Conservation (phyloP, 2,797 vertebrate species). For the Gobio occitaniae region DNA sequence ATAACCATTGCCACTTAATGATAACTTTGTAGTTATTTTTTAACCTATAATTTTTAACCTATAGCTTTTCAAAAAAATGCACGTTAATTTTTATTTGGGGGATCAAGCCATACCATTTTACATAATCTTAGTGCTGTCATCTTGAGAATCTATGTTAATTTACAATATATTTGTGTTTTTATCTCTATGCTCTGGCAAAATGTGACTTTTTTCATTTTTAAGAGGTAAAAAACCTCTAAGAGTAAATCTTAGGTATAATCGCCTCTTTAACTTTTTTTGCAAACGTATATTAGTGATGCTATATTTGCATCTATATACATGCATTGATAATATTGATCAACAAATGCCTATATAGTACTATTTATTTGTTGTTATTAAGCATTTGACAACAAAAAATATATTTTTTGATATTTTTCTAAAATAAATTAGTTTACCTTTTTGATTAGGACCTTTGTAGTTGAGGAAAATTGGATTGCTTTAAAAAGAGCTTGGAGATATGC, state of each 20-base stretch:
- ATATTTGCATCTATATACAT: neutral
- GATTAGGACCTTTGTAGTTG: neutral
- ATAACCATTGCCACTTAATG: neutral
- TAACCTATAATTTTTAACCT: neutral
- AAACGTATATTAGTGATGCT: neutral
- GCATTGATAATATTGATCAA: slow-evolving; percentile 6
- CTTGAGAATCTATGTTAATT: neutral
- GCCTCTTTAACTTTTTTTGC: neutral
- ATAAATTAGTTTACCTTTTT: neutral
- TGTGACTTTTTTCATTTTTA: neutral
- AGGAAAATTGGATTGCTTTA: neutral
- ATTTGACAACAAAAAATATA: neutral
- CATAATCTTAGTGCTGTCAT: slow-evolving; percentile 24
- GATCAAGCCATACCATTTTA: slow-evolving; percentile 26
- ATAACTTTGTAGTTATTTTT: neutral
- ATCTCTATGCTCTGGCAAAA: slow-evolving; percentile 28
- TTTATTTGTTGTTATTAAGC: neutral
- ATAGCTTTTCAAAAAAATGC: neutral
- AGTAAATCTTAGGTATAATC: neutral
- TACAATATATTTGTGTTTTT: slow-evolving; percentile 4
- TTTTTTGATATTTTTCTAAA: neutral
- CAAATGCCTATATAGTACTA: neutral
- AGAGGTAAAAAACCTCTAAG: neutral
- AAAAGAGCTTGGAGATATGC: slow-evolving; percentile 22
- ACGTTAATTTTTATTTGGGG: neutral